Base-by-base conservation (phyloP, 2,113 vertebrate species). In the Perognathus longimembris region DNA sequence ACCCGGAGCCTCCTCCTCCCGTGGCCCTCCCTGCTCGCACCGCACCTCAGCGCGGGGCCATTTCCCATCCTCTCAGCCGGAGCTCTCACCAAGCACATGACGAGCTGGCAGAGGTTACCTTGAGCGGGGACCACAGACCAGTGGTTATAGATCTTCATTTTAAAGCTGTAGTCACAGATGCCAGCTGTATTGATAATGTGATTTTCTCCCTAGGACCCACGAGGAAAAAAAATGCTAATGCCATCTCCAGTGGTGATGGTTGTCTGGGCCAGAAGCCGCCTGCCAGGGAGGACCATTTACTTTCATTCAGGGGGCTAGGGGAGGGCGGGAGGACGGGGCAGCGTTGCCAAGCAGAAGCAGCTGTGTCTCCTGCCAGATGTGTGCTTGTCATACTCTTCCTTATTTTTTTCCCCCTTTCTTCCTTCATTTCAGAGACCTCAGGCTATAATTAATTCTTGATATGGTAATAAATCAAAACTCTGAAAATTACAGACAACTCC, bases 401-500 rank as follows among this genome's bases (percentile, higher is more conserved):
- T 54, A 54, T 30, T 24, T 61, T 42, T 4, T 28, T 12, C 6
- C 42, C 17, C 36, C 50, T 90, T 12, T 28, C 24, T n/a, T 42
- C 40, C 86, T 91, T 40, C 22, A 22, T 94, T 96, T 89, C 77
- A 38, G 28, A 9, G 92, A 67, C 97, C 96, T 93, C 45, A 0
- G 85, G 95, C 4, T 8, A 61, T 90, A 95, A 97, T 97, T 97
- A 94, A 94, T 94, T 96, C 95, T 92, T 91, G 93, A 95, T 85
- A 94, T 92, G 96, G 94, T 95, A 96, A 97, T 97, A 96, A 96
- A 97, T 96, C 94, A 45, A 66, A 96, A 90, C 94, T 92, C 17
- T 12, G 88, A 17, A 10, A 38, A 92, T 92, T 70, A 76, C 94
- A 76, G 94, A 76, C 93, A 70, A 50, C 28, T 36, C 28, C 34